Evolutionary conservation across 2,113 vertebrate species (phyloP).

Genomic region (Poicephalus meyeri): DNA sequence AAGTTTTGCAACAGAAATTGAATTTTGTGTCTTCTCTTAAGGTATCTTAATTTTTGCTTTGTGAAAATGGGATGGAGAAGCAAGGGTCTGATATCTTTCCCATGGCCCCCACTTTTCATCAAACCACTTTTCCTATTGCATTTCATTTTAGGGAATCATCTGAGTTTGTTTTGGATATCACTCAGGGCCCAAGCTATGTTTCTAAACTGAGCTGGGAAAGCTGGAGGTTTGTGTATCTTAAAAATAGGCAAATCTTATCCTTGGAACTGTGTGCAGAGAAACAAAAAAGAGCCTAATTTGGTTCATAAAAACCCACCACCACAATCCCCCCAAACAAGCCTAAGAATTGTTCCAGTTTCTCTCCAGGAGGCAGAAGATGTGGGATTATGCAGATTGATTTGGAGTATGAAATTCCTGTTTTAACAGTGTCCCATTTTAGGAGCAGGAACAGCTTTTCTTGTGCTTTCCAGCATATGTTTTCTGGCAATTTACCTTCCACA

Average conservation of each 20-base stretch:
- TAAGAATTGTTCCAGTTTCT: background rate
- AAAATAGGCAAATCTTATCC: background rate
- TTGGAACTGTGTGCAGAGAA: background rate
- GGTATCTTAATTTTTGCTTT: background rate
- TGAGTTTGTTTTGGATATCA: background rate
- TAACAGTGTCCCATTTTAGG: background rate
- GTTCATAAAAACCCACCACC: background rate
- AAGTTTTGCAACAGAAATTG: background rate
- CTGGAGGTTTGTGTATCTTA: background rate
- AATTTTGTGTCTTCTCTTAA: background rate
- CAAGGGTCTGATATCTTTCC: background rate
- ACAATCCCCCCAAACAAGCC: fast-evolving
- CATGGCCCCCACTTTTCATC: background rate
- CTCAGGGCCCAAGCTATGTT: background rate
- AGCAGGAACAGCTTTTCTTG: background rate
- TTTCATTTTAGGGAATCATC: background rate
- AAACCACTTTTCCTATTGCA: background rate
- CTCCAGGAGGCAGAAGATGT: background rate
- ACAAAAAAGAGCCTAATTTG: background rate
- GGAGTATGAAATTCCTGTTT: background rate
- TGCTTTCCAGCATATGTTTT: background rate
- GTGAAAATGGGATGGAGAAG: background rate
- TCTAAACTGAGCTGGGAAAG: background rate
- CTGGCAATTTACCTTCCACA: background rate
- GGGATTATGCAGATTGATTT: background rate